Evolutionary conservation across 1,140 invertebrate species (phyloP).

Genomic region (Trinorchestia longiramus): DNA sequence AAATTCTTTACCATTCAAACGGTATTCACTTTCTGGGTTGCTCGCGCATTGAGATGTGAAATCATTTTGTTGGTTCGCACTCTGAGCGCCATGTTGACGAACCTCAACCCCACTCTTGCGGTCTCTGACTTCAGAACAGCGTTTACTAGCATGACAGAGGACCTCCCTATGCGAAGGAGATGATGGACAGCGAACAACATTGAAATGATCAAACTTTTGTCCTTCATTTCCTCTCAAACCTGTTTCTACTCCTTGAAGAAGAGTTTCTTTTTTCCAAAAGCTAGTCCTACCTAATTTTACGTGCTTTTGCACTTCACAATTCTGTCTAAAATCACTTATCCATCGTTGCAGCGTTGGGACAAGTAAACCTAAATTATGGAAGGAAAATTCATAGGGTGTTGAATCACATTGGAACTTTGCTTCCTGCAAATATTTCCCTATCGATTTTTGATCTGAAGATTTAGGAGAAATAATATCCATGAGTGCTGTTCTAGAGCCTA

Average conservation of each 20-base stretch:
- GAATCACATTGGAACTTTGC: not conserved
- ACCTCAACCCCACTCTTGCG: not conserved
- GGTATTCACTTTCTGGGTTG: not conserved
- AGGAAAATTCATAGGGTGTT: not conserved
- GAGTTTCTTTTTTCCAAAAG: not conserved
- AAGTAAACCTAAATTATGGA: not conserved
- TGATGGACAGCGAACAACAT: not conserved
- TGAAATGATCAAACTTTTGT: not conserved
- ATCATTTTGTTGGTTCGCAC: not conserved
- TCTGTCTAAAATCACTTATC: not conserved
- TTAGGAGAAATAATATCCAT: not conserved
- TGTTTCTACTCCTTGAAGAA: not conserved
- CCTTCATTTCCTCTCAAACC: too few species aligned
- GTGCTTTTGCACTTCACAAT: not conserved
- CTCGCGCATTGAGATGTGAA: not conserved
- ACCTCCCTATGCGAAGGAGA: not conserved
- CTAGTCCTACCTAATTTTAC: not conserved
- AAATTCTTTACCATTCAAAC: not conserved
- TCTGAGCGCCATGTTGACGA: not conserved
- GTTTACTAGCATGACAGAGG: too few species aligned
- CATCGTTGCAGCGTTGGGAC: not conserved
- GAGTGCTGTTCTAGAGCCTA: not conserved
- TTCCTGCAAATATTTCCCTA: not conserved
- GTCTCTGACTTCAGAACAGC: too few species aligned
- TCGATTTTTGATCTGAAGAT: not conserved